These are phyloP conservation scores for Verasper variegatus DNA, from an alignment of 2,113 vertebrate genomes.

Conservation along the genomic window DNA sequence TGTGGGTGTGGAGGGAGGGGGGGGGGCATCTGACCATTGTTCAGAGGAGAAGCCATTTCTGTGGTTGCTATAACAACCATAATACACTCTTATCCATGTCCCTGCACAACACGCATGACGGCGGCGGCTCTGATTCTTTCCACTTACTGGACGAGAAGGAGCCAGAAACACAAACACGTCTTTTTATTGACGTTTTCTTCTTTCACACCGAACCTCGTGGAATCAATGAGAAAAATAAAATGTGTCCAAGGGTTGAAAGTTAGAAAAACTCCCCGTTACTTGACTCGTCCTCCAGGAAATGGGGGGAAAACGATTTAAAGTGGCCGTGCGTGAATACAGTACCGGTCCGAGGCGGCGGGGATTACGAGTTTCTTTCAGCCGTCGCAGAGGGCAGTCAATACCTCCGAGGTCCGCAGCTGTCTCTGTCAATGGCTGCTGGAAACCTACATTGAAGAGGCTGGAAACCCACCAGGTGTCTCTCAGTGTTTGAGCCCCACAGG, in stretches of 20 bases:
- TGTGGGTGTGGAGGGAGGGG: conserved; percentile 86
- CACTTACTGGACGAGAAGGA: conserved; percentile 71
- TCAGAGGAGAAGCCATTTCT: conserved; percentile 89
- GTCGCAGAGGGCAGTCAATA: conserved; percentile 51
- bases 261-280: too few species aligned
- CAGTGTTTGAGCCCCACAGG: conserved; percentile 38
- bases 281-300: background rate
- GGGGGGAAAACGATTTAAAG: background rate
- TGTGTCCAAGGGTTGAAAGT: too few species aligned
- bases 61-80: conserved; percentile 91
- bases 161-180: background rate
- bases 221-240: too few species aligned
- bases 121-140: conserved; percentile 76
- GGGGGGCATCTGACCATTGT: conserved; percentile 80
- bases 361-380: conserved; percentile 50
- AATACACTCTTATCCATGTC: conserved; percentile 89
- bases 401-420: conserved; percentile 38
- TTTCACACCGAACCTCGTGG: too few species aligned
- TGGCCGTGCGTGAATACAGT: conserved; percentile 28
- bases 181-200: background rate
- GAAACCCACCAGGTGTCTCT: conserved; percentile 74
- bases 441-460: conserved; percentile 57
- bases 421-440: conserved; percentile 62
- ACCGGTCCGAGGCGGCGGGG: conserved; percentile 8
- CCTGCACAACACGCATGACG: conserved; percentile 85